Base-by-base conservation (phyloP, 2,888 invertebrate species). In the Sericinus montela region DNA sequence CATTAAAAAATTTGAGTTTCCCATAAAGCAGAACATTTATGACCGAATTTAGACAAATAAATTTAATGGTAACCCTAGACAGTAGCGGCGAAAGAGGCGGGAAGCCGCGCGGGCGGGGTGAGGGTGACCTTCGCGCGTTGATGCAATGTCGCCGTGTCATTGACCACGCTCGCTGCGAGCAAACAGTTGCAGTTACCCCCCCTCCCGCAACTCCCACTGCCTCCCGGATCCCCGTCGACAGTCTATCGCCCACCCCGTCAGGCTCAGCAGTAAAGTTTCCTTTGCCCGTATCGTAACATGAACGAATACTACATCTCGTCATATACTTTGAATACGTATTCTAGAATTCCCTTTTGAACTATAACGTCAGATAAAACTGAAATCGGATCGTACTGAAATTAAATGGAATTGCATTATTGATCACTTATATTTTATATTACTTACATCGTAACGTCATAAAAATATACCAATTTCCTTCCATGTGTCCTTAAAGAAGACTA, bases 91-190 rank as follows among this genome's bases (percentile, higher is more conserved):
- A 62, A 62, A 63, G 59, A 65, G 60, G 62, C 61, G 66, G 50
- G 57, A 61, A 54, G 55, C 62, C 52, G 55, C 57, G 53, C 54
- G 61, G 54, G 69, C 63, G 69, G 63, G 63, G 57, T 58, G 62
- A 58, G 69, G 63, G 76, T 82, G 83, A 83, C 83, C 83, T 84
- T 84, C 83, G 83, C 82, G 82, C 82, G 79, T 81, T 80, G 84
- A 80, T 84, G 84, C 87, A 88, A 88, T 88, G 87, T 87, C 87
- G 86, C 79, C 75, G 84, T 85, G 87, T 87, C 87, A 85, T 86
- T 86, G 87, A 84, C 84, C 84, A 83, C 76, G 65, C 65, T 63
- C 55, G 59, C 54, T 55, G 64, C 57, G 66, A 53, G 67, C 52
- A 67, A 60, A 65, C 63, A 61, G 62, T 61, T 61, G 62, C 59